phyloP scores from a whole-genome alignment of 1,140 invertebrate genomes.

The Ectropis grisescens region DNA sequence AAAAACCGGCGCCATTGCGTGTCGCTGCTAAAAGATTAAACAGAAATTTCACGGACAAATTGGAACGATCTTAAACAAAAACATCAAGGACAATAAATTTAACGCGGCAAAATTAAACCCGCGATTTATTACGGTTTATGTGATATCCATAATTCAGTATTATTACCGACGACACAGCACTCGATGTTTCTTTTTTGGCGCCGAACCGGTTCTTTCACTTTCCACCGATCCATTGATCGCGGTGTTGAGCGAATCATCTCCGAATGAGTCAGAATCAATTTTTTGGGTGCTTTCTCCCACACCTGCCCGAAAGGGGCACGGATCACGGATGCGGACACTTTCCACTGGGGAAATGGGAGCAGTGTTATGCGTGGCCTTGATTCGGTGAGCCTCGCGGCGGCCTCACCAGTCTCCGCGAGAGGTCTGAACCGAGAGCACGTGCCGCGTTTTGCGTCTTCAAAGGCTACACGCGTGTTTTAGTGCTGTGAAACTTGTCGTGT shows the following conservation, averaged over 20 bases:
- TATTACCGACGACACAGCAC: too few relatives aligned
- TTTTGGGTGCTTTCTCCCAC: constrained; percentile 64
- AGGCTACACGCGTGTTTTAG: too few relatives aligned
- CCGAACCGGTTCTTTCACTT: constrained; percentile 59
- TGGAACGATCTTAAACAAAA: too few relatives aligned
- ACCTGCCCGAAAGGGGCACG: constrained; percentile 51
- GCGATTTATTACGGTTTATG: too few relatives aligned
- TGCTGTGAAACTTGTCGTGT: too few relatives aligned
- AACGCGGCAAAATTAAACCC: too few relatives aligned
- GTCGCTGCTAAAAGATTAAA: too few relatives aligned
- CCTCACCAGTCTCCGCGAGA: constrained; percentile 1
- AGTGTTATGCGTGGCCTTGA: constrained; percentile 63
- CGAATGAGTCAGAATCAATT: constrained; percentile 54
- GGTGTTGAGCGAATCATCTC: constrained; percentile 29
- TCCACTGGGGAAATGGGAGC: constrained; percentile 65
- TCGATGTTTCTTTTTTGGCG: too few relatives aligned
- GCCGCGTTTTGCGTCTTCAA: not conserved
- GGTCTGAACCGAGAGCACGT: constrained; percentile 1
- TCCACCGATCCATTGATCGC: constrained; percentile 24
- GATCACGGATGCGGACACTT: constrained; percentile 62
- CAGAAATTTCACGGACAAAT: too few relatives aligned
- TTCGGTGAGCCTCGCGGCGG: constrained; percentile 28
- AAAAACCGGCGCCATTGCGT: too few relatives aligned
- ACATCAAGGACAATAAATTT: too few relatives aligned
- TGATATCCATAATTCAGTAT: too few relatives aligned